These are phyloP conservation scores for Tauraco hartlaubi DNA, from an alignment of 2,797 vertebrate genomes.

Conservation along the genomic window DNA sequence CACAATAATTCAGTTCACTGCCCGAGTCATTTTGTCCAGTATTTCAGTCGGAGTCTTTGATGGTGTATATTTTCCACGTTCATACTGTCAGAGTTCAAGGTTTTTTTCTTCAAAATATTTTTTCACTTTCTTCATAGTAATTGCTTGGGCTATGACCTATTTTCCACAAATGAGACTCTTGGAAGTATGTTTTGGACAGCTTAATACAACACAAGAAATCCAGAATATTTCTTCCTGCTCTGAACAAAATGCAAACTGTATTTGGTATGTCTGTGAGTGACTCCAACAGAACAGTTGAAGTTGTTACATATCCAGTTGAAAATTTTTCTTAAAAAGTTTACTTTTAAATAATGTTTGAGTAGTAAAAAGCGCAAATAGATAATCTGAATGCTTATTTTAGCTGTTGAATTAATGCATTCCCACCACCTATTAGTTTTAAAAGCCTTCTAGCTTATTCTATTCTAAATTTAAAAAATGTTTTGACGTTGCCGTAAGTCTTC, in stretches of 20 bases:
- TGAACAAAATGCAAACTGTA: neutral
- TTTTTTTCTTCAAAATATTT: neutral
- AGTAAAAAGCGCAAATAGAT: neutral
- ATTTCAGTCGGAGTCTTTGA: neutral
- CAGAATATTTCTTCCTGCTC: neutral
- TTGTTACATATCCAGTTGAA: neutral
- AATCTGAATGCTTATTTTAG: neutral
- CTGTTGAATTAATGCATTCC: neutral
- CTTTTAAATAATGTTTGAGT: neutral
- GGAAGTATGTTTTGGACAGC: conserved; percentile 35
- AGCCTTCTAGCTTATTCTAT: neutral
- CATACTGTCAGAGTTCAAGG: neutral
- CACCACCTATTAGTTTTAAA: neutral
- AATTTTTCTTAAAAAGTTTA: neutral
- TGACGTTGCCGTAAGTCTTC: neutral
- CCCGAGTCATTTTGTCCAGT: neutral
- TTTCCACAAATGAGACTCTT: conserved; percentile 28
- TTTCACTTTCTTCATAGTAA: conserved; percentile 1
- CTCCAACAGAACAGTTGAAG: neutral
- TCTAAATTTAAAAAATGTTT: neutral
- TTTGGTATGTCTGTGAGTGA: neutral
- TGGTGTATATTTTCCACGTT: neutral
- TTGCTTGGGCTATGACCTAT: neutral
- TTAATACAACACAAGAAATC: conserved; percentile 15
- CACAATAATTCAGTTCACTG: neutral